Base-by-base conservation (phyloP, 2,888 invertebrate species). In the Eilema caniola region DNA sequence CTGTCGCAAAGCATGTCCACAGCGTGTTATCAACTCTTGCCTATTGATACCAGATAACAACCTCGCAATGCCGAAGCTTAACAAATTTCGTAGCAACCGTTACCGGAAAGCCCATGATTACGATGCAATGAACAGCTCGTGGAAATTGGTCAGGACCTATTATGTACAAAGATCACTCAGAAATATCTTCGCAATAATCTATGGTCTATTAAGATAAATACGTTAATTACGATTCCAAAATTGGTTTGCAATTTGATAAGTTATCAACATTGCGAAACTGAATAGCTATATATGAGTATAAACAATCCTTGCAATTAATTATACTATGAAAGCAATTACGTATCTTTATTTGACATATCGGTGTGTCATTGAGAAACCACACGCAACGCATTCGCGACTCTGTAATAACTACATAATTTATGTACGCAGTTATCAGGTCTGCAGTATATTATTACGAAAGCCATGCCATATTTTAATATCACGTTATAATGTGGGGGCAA, bases 401-500 rank as follows among this genome's bases (percentile, higher is more conserved):
- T 66, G 67, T 76, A 37, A 41, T 70, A n/a, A 70, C 70, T 68
- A 76, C 72, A 73, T 75, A 78, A 82, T 78, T 76, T 75, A 74
- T 74, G 73, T 74, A 75, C 78, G 71, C 70, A 80, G 76, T 83
- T 81, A 83, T 76, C 73, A 78, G 41, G 62, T 23, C 65, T 71
- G 71, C 78, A 73, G 71, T 77, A 70, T 80, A 77, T 83, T 75
- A 86, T 86, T 86, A 86, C 64, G 76, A 82, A 71, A 77, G 78
- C 80, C 77, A 83, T 85, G 74, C 80, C 72, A 78, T 69, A 78
- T 83, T 83, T 81, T 84, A 83, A 85, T 87, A 79, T 79, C 80
- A 74, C 77, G 83, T 84, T 85, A 80, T 83, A 78, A 77, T 77
- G 80, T 78, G 75, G 79, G 73, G 76, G 80, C 78, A 83, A 84